Evolutionary conservation across 2,797 vertebrate genomes (phyloP), one percentile per base, ranked within the genome.

Genomic region (Scyliorhinus canicula): DNA sequence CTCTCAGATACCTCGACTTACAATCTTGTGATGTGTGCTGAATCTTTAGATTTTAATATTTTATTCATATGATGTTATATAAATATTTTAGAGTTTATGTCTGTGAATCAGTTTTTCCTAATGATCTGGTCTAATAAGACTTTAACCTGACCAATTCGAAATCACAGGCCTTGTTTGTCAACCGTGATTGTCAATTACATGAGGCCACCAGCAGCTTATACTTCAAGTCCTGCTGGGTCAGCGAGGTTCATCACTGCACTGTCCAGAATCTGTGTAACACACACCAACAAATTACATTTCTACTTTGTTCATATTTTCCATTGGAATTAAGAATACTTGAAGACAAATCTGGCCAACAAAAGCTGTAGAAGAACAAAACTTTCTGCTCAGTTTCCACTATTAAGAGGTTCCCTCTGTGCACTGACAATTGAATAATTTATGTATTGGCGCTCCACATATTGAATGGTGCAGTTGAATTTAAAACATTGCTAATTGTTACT

Each of bases 81-180:
- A 93, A 93, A 67, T 93, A 93, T 93, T 93, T 93, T 63, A 93
- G 90, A 65, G 60, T 67, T 93, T 67, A 93, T 93, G 90, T 93
- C 90, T 19, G 47, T 67, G n/a, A 26, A 47, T 67, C 67, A 31
- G 60, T 93, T 93, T 93, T 63, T 67, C 90, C 21, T 93, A 93
- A 67, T 40, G 67, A 93, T 40, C 90, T 26, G 21, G 50, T 67
- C 40, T 93, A 93, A 93, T 44, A 65, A 93, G 90, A 50, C 60
- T 63, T 93, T 93, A 26, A 93, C 60, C 63, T 47, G 44, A 16
- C 67, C 24, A 65, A 16, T 93, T 93, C n/a, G 26, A 40, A 44
- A 93, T 21, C 40, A 67, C n/a, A 93, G 50, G 47, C 63, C 60
- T 69, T 93, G 63, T 93, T 93, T 93, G 90, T 65, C 40, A 12